Percentiles rank a stretch among this genome's conserved stretches.
Evolutionary conservation across 2,113 vertebrate genomes (phyloP).

Genomic region (Caretta caretta): DNA sequence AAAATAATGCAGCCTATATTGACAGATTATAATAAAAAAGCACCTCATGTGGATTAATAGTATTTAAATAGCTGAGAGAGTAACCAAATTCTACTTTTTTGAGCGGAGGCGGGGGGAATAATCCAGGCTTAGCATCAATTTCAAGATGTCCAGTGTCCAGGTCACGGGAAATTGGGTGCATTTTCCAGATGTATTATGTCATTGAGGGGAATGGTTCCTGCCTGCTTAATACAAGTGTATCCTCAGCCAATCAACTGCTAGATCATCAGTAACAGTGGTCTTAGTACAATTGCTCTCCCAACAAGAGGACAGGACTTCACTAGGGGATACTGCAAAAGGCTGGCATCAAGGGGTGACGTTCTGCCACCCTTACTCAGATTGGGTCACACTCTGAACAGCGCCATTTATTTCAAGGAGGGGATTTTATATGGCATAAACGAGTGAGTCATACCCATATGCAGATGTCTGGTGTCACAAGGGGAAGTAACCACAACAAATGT

Average conservation of each 20-base stretch:
- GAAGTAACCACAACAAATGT: neutral
- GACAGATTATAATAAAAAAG: slow-evolving; percentile 39
- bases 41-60: slow-evolving; percentile 34
- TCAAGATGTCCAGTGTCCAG: neutral
- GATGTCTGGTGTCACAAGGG: neutral
- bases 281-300: neutral
- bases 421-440: neutral
- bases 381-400: fast-evolving
- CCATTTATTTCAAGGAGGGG: neutral
- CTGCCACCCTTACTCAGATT: neutral
- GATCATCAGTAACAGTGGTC: neutral
- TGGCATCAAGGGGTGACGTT: neutral
- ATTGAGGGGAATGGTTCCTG: neutral
- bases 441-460: neutral
- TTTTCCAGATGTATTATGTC: slow-evolving; percentile 22
- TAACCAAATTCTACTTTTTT: neutral
- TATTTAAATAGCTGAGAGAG: slow-evolving; percentile 31
- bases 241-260: neutral
- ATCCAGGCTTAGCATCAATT: slow-evolving; percentile 51
- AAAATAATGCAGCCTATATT: slow-evolving; percentile 21
- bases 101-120: neutral
- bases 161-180: slow-evolving; percentile 22
- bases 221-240: neutral
- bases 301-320: neutral
- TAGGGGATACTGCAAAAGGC: neutral